Conservation (phyloP, 2,113 vertebrate genomes). For the Vulpes lagopus region DNA sequence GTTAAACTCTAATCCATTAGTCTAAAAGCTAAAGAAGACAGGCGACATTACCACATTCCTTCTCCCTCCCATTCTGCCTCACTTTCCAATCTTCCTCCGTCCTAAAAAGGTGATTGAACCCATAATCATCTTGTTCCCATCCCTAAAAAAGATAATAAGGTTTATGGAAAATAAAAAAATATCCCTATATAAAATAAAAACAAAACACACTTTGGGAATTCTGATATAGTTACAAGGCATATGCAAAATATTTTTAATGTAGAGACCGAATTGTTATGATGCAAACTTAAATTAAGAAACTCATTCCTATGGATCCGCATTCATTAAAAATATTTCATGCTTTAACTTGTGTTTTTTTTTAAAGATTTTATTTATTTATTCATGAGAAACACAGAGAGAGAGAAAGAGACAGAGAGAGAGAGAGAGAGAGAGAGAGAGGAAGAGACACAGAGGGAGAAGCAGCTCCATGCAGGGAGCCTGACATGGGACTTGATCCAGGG, state of each 20-base stretch:
- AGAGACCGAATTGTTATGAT: not conserved
- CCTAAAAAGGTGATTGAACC: not conserved
- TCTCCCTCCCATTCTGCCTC: not conserved
- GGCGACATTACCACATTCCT: not conserved
- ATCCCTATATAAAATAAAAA: not conserved
- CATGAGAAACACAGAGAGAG: too few species aligned
- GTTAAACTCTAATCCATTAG: not conserved
- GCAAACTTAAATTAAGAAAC: not conserved
- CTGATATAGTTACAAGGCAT: not conserved
- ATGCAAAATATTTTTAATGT: not conserved
- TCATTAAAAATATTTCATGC: not conserved
- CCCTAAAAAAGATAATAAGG: not conserved
- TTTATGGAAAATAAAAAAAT: not conserved
- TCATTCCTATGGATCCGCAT: not conserved
- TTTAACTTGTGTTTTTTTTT: not conserved
- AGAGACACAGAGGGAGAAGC: too few species aligned
- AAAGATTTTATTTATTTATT: too few species aligned
- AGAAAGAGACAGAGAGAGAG: too few species aligned
- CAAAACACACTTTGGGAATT: not conserved
- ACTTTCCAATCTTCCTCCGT: not conserved
- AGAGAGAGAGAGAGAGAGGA: too few species aligned
- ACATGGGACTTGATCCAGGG: too few species aligned
- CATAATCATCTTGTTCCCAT: not conserved
- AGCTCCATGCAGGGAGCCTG: too few species aligned
- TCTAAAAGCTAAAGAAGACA: not conserved